Base-by-base conservation (phyloP, 2,888 invertebrate species). In the Temnothorax rugatulus region DNA sequence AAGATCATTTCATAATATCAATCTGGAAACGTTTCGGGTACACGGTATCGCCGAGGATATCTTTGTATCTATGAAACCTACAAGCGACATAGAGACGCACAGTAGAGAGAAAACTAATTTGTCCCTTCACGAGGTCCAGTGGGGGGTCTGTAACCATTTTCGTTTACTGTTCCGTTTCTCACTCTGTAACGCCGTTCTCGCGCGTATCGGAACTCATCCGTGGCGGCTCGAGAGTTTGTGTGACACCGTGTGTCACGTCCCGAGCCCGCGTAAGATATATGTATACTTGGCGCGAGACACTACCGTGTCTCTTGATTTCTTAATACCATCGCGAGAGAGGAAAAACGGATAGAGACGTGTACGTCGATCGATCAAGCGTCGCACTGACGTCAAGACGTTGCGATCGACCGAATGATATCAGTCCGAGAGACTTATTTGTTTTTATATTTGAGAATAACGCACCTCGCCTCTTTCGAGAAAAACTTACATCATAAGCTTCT, bases 51-150 rank as follows among this genome's bases (percentile, higher is more conserved):
- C 13, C 50, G 18, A 25, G 63, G 41, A 50, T 21, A 88, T 88
- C 85, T 87, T 63, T 25, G 2, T 29, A n/a, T 5, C n/a, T 34
- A 34, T 4, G 4, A 29, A 34, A 34, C 34, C 7, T 34, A 34
- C 34, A 34, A 34, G 34, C 34, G 34, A 34, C 34, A 34, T 4
- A 34, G 34, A 34, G 18, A 11, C 41, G 82, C 61, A 18, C 52
- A 50, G 83, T 82, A 44, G 89, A 74, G 54, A 73, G 81, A 82
- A 86, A 89, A 89, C 85, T 88, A 89, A 89, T 89, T 89, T 89
- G 89, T 89, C 89, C 87, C 88, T 85, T 79, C 5, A 68, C 81
- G 73, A 21, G 52, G 29, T 54, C 41, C 89, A 66, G 73, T 87
- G 85, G 89, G 89, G 74, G 86, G 87, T 77, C 86, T 15, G 59